Conservation (phyloP, 2,888 invertebrate species). For the Troglohyphantes excavatus region DNA sequence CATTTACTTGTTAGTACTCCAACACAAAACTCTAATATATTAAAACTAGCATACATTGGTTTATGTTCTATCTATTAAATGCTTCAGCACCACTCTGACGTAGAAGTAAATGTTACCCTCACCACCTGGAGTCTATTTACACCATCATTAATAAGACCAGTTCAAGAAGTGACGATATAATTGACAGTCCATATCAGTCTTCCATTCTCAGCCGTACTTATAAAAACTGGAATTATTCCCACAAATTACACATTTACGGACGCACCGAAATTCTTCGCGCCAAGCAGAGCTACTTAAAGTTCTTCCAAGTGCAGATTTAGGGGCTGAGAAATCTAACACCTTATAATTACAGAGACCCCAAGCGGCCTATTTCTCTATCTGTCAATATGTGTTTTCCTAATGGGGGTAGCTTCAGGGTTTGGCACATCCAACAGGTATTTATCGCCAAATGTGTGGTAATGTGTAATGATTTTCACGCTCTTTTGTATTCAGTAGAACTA, state of each 20-base stretch:
- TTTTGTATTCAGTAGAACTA: not conserved
- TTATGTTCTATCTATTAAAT: too few species aligned
- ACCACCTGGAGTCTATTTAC: not conserved
- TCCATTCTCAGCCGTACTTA: not conserved
- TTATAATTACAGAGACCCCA: conserved; percentile 29
- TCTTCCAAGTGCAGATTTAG: not conserved
- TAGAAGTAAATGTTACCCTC: not conserved
- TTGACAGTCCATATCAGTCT: conserved; percentile 24
- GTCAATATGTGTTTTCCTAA: conserved; percentile 61
- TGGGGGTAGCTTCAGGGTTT: not conserved
- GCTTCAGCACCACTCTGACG: too few species aligned
- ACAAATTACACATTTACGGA: conserved; percentile 23
- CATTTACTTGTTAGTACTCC: too few species aligned
- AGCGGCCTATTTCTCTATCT: conserved; percentile 4
- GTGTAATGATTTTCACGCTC: not conserved
- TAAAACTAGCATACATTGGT: too few species aligned
- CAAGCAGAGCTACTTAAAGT: conserved; percentile 8
- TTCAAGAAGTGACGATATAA: conserved; percentile 2
- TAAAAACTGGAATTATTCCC: not conserved
- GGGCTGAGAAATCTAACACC: conserved; percentile 10
- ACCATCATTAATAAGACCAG: conserved; percentile 38
- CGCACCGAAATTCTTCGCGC: not conserved
- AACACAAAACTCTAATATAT: too few species aligned
- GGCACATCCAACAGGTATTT: not conserved
- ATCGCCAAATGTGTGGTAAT: not conserved